Evolutionary conservation across 2,113 vertebrate species (phyloP), one percentile per base, ranked within the genome.

Genomic region (Stictonetta naevosa): DNA sequence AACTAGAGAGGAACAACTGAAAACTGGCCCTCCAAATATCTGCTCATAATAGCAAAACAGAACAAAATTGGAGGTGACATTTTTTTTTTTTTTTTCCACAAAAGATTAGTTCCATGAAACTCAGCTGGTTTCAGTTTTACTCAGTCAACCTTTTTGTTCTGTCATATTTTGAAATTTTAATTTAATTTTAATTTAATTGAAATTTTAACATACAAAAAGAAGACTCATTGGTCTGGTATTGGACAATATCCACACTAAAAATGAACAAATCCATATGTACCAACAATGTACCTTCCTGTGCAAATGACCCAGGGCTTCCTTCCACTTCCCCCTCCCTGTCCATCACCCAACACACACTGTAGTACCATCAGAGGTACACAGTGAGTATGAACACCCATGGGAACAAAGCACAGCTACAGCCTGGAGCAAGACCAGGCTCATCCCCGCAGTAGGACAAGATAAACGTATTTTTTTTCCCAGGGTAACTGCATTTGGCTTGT

Each of bases 341-440:
- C 71, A 40, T 52, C 44, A 34, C 1, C 34, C 40, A 42, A 5
- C 3, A 18, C n/a, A 8, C 6, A 16, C 13, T 4, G 0, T 7
- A 21, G 31, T 10, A 29, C 42, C 62, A 85, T 46, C 53, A 82
- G 74, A 55, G 20, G 15, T 0, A 23, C 25, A 9, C 3, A 34
- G 33, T 18, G 25, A 40, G 40, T 17, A 13, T 1, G 0, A 3
- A 28, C 36, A 6, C 26, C 29, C 60, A 2, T 2, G 14, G 56
- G 44, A 62, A 5, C 42, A 66, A 36, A 42, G 23, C 3, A 21
- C 59, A 77, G 11, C 25, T 68, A 62, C 29, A 26, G 15, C 34
- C 64, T 34, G 53, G 22, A 80, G 68, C 38, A 56, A 50, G 25
- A 73, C 13, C 44, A 80, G 48, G 10, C 8, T 56, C 33, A 19